Evolutionary conservation across 2,113 vertebrate species (phyloP).

Genomic region (Odontophorus gujanensis): DNA sequence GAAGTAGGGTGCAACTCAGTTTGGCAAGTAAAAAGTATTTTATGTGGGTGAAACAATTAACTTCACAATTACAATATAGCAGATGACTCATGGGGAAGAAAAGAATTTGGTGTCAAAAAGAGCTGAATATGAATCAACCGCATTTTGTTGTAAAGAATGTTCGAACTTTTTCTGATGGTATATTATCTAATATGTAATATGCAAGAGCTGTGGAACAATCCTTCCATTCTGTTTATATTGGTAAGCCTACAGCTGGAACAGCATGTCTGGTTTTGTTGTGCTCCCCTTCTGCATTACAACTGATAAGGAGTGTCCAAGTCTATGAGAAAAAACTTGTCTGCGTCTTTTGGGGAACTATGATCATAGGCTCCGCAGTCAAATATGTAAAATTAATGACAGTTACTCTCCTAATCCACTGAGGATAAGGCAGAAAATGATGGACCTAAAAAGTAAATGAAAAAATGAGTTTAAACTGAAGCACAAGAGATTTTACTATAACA

Average conservation of each 20-base stretch:
- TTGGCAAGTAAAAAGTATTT: conserved; percentile 11
- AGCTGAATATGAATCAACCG: background rate
- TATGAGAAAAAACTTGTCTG: background rate
- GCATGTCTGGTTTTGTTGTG: background rate
- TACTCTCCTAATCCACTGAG: background rate
- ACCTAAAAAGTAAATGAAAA: background rate
- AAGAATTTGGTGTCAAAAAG: conserved; percentile 12
- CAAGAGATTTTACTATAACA: background rate
- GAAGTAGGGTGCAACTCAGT: background rate
- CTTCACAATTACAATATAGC: conserved; percentile 24
- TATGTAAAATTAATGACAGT: background rate
- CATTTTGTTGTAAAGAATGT: background rate
- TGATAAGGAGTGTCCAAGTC: background rate
- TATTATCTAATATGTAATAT: background rate
- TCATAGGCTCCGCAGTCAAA: background rate
- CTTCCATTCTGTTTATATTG: background rate
- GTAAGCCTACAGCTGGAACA: background rate
- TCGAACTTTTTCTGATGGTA: background rate
- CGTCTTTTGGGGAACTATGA: background rate
- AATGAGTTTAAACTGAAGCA: background rate
- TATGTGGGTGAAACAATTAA: conserved; percentile 39
- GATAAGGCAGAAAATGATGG: background rate
- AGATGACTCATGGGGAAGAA: conserved; percentile 49
- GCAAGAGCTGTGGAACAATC: background rate
- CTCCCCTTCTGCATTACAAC: background rate